phyloP scores from a whole-genome alignment of 2,113 vertebrate species.

The Percina caprodes region DNA sequence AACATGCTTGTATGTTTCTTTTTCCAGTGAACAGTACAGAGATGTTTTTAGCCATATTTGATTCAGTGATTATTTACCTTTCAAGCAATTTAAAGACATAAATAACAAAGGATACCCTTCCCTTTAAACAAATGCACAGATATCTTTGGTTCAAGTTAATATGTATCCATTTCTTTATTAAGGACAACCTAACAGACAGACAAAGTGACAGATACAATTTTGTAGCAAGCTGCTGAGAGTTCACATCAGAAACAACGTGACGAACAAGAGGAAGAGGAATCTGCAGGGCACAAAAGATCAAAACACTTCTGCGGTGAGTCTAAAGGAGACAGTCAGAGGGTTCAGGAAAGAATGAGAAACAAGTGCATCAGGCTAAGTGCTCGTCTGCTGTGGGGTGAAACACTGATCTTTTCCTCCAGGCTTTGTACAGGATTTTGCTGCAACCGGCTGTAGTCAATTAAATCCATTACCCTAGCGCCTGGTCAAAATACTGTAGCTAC shows the following conservation, averaged over 20 bases:
- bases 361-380: constrained; percentile 26
- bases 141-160: constrained; percentile 19
- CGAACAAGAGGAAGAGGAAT: constrained; percentile 43
- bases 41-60: neutral
- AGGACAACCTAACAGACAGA: constrained; percentile 44
- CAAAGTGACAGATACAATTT: constrained; percentile 43
- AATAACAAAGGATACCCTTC: neutral
- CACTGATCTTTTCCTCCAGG: neutral
- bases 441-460: constrained; percentile 16
- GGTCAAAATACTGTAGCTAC: constrained; percentile 35
- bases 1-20: neutral
- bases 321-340: constrained; percentile 32
- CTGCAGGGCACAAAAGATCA: constrained; percentile 41
- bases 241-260: constrained; percentile 32
- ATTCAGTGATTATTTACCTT: neutral
- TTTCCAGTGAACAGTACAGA: neutral
- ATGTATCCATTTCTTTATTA: constrained; percentile 66
- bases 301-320: constrained; percentile 46
- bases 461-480: constrained; percentile 30
- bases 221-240: constrained; percentile 37
- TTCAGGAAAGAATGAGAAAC: constrained; percentile 41
- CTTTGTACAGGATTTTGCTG: constrained; percentile 27
- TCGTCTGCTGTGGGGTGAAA: constrained; percentile 27
- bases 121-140: constrained; percentile 18
- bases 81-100: neutral